Conservation (phyloP, 2,888 invertebrate genomes). For the Lysandra bellargus region DNA sequence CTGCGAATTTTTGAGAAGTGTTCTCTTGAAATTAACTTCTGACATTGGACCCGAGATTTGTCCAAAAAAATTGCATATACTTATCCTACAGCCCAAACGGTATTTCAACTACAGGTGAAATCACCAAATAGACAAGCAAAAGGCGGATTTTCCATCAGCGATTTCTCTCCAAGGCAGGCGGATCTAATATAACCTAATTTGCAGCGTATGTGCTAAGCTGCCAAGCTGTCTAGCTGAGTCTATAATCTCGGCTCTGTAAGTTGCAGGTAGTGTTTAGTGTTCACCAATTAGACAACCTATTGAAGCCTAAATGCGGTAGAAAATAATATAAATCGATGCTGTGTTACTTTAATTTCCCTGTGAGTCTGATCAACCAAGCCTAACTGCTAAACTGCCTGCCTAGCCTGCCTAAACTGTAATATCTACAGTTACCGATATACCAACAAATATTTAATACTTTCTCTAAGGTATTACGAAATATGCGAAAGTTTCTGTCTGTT, state of each 20-base stretch:
- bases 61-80: no score
- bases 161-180: conserved; percentile 6
- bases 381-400: no score
- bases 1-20: no score
- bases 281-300: background rate
- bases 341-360: background rate
- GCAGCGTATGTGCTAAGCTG: background rate
- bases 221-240: background rate
- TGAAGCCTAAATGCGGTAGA: background rate
- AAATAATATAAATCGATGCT: background rate
- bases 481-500: no score
- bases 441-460: no score
- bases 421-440: no score
- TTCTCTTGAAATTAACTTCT: no score
- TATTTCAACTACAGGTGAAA: background rate
- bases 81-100: background rate
- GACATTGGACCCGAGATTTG: no score
- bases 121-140: background rate
- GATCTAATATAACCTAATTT: conserved; percentile 19
- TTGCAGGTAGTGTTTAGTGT: background rate
- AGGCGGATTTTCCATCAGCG: background rate
- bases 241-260: background rate
- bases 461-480: no score
- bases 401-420: no score
- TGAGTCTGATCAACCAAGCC: no score